A percentile compares a stretch with the other conserved stretches of the same genome.
Evolutionary conservation across 2,888 invertebrate species (phyloP).

Genomic region (Heterodera filipjevi): DNA sequence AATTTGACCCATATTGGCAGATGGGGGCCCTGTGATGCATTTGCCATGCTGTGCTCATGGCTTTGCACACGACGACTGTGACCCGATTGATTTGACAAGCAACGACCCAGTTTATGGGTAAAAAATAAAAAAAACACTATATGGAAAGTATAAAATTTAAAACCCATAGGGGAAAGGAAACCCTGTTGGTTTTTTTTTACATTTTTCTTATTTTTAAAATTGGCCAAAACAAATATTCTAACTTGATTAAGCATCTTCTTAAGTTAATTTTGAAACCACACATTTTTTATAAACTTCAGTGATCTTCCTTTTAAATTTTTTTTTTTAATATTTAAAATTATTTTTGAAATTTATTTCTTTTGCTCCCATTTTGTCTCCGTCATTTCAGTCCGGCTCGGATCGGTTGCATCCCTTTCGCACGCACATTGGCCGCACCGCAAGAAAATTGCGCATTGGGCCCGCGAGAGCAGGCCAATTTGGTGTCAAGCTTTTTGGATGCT

Average conservation of each 20-base stretch:
- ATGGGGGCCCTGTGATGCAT: constrained; percentile 37
- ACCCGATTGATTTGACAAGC: constrained; percentile 53
- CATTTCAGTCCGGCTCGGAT: constrained; percentile 20
- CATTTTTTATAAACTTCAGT: neutral
- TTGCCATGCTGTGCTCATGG: constrained; percentile 60
- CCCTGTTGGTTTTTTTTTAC: no score
- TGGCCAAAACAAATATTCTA: no score
- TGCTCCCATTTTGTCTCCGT: neutral
- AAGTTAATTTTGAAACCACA: no score
- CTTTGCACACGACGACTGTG: constrained; percentile 61
- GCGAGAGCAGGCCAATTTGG: constrained; percentile 89
- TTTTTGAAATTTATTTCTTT: neutral
- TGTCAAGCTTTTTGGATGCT: constrained; percentile 78
- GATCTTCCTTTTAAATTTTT: no score
- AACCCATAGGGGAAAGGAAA: no score
- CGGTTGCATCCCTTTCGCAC: constrained; percentile 48
- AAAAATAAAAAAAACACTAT: no score
- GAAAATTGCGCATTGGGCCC: constrained; percentile 61
- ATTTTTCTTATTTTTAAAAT: constrained; percentile 9
- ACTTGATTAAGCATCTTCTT: no score
- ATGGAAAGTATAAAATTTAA: no score
- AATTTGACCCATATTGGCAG: no score
- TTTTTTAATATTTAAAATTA: no score
- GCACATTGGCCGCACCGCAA: constrained; percentile 56
- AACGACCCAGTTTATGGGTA: constrained; percentile 32